Conservation (phyloP, 2,888 invertebrate genomes). For the Halictus quadricinctus region DNA sequence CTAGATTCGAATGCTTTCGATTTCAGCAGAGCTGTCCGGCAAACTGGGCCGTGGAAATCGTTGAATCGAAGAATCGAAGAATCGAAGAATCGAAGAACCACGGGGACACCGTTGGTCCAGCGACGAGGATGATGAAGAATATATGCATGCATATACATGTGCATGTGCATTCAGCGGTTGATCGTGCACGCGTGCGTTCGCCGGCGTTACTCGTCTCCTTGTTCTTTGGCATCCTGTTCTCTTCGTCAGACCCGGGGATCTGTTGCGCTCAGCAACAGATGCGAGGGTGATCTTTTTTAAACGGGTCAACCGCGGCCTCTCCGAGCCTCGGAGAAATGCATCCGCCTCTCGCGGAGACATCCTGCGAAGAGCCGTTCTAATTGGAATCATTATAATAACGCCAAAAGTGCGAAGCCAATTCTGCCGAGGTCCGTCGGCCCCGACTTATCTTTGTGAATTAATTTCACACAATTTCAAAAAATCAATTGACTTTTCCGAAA, state of each 20-base stretch:
- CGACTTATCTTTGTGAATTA: no score
- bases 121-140: not conserved
- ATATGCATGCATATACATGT: not conserved
- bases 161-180: not conserved
- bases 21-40: not conserved
- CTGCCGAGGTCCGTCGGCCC: no score
- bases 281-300: conserved; percentile 68
- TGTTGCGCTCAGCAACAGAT: conserved; percentile 60
- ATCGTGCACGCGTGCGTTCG: conserved; percentile 34
- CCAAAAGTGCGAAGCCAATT: not conserved
- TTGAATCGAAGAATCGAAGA: not conserved
- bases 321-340: conserved; percentile 37
- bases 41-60: not conserved
- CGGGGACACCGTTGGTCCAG: not conserved
- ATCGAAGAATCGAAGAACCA: not conserved
- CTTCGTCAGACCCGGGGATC: conserved; percentile 26
- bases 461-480: no score
- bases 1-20: not conserved
- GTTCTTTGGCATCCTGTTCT: conserved; percentile 7
- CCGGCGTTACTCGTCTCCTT: conserved; percentile 6
- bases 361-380: conserved; percentile 18
- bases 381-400: not conserved
- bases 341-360: conserved; percentile 32
- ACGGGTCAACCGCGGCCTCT: conserved; percentile 59
- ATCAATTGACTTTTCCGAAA: no score